Conservation (phyloP, 2,113 vertebrate genomes). For the Megalops atlanticus region DNA sequence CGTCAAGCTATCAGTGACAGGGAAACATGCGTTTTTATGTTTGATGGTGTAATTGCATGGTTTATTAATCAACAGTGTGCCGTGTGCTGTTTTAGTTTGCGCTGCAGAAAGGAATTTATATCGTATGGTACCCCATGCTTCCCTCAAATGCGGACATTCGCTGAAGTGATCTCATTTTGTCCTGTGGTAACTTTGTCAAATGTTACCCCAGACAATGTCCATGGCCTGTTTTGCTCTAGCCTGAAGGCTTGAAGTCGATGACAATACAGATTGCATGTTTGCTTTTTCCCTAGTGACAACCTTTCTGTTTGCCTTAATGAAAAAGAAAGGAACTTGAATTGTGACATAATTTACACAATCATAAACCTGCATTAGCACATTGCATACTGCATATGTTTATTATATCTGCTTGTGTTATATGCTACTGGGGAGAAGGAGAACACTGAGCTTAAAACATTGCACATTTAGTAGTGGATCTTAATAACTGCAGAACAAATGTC, state of each 20-base stretch:
- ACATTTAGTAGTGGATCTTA: background rate
- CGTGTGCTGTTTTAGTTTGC: background rate
- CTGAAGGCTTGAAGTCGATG: conserved; percentile 9
- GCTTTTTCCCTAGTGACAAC: background rate
- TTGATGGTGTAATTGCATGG: conserved; percentile 17
- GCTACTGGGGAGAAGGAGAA: background rate
- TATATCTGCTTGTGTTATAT: too few relatives aligned
- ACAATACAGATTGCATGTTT: background rate
- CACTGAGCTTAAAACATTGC: background rate
- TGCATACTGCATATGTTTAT: background rate
- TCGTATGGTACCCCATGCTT: background rate
- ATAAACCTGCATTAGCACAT: background rate
- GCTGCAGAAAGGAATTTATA: background rate
- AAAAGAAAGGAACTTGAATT: background rate
- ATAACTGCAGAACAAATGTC: background rate
- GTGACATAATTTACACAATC: background rate
- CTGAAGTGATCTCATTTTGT: background rate
- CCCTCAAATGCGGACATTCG: background rate
- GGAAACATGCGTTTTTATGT: conserved; percentile 5
- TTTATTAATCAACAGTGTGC: conserved; percentile 16
- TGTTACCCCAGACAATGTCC: background rate
- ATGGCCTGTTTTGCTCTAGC: background rate
- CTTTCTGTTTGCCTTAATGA: background rate
- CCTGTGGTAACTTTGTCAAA: background rate
- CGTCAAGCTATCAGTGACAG: background rate